Conservation (phyloP, 2,113 vertebrate genomes). For the Conger conger region DNA sequence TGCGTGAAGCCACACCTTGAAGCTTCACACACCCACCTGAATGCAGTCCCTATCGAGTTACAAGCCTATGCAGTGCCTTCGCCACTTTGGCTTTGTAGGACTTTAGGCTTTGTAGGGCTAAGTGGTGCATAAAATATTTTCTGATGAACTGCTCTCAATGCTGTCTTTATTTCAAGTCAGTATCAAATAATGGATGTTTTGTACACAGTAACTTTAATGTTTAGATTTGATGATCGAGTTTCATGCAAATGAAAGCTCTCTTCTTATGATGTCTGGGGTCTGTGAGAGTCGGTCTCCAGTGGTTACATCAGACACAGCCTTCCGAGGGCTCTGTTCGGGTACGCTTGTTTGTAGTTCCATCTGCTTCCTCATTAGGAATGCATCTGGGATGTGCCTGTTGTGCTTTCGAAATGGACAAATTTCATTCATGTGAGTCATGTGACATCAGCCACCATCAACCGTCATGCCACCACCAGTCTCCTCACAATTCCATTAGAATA, state of each 20-base stretch:
- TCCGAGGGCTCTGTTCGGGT: not conserved
- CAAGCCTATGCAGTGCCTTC: too few relatives aligned
- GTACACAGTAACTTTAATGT: not conserved
- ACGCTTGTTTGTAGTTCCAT: not conserved
- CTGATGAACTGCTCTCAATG: not conserved
- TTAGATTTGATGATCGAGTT: not conserved
- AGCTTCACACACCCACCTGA: too few relatives aligned
- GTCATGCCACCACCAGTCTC: not conserved
- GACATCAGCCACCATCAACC: not conserved
- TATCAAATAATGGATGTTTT: not conserved
- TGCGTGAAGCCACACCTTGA: too few relatives aligned
- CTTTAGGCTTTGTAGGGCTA: too few relatives aligned
- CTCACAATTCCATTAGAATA: not conserved
- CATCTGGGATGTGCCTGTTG: not conserved
- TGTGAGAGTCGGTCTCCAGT: not conserved
- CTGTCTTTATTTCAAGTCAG: not conserved
- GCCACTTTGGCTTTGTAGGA: too few relatives aligned
- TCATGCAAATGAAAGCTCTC: not conserved
- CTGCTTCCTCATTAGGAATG: not conserved
- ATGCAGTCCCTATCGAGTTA: too few relatives aligned
- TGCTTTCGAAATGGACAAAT: not conserved
- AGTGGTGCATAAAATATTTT: not conserved
- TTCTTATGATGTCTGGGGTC: not conserved
- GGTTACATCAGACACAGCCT: not conserved
- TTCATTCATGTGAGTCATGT: not conserved